Percentiles rank a stretch among this genome's conserved stretches.
Evolutionary conservation across 2,113 vertebrate genomes (phyloP).

Genomic region (Antechinus flavipes): DNA sequence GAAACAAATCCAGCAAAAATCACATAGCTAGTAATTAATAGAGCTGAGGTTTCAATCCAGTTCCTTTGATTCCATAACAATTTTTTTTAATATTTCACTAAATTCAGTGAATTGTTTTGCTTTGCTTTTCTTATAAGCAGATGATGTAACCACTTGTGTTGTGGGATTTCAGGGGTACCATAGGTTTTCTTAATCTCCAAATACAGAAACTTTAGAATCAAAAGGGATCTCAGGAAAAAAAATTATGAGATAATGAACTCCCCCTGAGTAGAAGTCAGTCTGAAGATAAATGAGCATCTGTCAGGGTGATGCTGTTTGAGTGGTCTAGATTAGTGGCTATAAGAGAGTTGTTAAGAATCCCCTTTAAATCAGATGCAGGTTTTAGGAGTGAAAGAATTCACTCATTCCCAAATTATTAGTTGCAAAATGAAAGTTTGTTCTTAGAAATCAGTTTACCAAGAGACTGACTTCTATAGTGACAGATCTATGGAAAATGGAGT

Average conservation of each 20-base stretch:
- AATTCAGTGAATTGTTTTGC: not conserved
- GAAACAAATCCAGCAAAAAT: not conserved
- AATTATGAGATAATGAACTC: not conserved
- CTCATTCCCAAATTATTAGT: too few species aligned
- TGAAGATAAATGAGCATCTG: not conserved
- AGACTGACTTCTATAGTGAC: too few species aligned
- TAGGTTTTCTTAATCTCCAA: not conserved
- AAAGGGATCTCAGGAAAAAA: not conserved
- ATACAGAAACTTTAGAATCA: not conserved
- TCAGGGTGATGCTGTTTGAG: not conserved
- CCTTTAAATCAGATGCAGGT: too few species aligned
- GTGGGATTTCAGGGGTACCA: not conserved
- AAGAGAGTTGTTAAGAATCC: too few species aligned
- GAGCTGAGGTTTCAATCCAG: not conserved
- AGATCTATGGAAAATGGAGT: too few species aligned
- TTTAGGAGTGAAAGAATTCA: too few species aligned
- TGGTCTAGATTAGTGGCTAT: too few species aligned
- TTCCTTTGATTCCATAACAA: not conserved
- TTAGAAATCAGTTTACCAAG: too few species aligned
- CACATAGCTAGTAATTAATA: not conserved
- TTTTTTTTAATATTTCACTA: not conserved
- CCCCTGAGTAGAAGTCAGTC: not conserved
- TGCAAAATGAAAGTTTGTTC: too few species aligned
- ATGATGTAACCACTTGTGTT: not conserved
- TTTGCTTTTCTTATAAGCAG: not conserved